Conservation (phyloP, 2,888 invertebrate species). For the Aphidoletes aphidimyza region DNA sequence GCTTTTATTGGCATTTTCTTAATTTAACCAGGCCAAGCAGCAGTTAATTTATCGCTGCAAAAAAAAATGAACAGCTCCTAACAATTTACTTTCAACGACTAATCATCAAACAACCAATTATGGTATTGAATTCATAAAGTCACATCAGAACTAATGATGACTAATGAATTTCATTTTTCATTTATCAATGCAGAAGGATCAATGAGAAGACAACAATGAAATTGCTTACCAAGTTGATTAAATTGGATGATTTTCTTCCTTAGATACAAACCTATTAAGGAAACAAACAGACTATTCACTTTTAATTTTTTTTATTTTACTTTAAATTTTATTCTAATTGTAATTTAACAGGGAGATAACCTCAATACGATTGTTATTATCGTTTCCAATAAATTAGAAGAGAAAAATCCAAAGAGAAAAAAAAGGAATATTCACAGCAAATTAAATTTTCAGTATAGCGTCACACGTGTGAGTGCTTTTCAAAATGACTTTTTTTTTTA, state of each 20-base stretch:
- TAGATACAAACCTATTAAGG: too few species aligned
- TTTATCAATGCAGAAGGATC: not conserved
- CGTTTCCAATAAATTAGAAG: not conserved
- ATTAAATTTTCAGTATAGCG: not conserved
- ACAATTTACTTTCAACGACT: not conserved
- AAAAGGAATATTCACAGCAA: constrained; percentile 3
- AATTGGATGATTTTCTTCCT: too few species aligned
- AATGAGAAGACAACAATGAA: not conserved
- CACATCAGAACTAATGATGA: not conserved
- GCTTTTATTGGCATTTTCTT: not conserved
- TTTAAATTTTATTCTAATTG: not conserved
- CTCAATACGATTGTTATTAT: not conserved
- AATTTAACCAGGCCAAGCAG: too few species aligned
- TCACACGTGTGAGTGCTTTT: not conserved
- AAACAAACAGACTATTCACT: not conserved
- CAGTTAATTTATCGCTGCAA: not conserved
- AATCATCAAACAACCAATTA: not conserved
- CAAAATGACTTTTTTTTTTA: not conserved
- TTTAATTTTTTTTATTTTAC: not conserved
- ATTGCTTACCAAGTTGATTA: not conserved
- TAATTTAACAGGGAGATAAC: not conserved
- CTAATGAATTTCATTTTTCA: not conserved
- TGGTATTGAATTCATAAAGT: not conserved
- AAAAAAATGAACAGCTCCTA: not conserved
- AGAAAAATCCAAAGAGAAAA: not conserved